phyloP scores from a whole-genome alignment of 2,797 vertebrate species.

The Meda fulgida region DNA sequence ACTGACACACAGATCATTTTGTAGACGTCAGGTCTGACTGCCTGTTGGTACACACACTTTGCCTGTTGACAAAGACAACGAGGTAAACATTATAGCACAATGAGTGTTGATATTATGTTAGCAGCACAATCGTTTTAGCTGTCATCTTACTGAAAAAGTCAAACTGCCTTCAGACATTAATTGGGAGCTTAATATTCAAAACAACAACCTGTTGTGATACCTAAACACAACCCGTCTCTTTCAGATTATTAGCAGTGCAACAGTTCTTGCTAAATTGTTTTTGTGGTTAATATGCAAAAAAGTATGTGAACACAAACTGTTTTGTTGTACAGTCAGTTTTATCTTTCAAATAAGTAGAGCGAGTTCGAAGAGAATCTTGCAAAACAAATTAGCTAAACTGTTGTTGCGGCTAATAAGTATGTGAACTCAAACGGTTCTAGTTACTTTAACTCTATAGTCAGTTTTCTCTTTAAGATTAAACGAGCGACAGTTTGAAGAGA shows the following conservation, averaged over 20 bases:
- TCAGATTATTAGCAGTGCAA: not conserved
- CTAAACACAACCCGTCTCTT: not conserved
- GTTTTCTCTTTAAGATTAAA: not conserved
- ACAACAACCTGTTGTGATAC: not conserved
- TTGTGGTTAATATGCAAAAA: not conserved
- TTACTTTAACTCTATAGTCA: not conserved
- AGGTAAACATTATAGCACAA: not conserved
- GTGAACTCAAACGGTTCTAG: not conserved
- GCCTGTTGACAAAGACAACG: not conserved
- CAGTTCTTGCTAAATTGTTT: not conserved
- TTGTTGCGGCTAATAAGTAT: not conserved
- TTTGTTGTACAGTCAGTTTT: not conserved
- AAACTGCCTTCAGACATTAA: not conserved
- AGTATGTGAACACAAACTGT: not conserved
- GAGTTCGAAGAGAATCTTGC: not conserved
- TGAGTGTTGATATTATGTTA: not conserved
- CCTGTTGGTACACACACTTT: not conserved
- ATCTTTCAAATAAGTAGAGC: not conserved
- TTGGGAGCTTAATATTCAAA: not conserved
- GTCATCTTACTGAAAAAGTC: not conserved
- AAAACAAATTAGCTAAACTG: not conserved
- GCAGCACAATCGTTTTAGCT: not conserved
- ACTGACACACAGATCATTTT: not conserved
- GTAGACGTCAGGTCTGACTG: not conserved
- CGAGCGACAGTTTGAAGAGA: not conserved